phyloP scores from a whole-genome alignment of 1,140 invertebrate genomes.

The Rhopalosiphum maidis region DNA sequence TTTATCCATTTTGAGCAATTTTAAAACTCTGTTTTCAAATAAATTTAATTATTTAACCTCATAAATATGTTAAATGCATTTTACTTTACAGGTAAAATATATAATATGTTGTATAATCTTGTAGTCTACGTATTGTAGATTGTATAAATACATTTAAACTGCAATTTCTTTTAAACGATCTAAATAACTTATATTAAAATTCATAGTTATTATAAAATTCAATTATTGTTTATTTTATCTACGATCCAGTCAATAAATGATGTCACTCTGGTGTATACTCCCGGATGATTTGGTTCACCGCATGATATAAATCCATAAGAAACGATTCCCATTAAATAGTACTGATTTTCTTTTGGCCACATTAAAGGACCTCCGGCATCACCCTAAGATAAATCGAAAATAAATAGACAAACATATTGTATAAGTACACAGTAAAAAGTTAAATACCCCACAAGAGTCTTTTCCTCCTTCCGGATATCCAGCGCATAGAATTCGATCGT shows the following conservation, averaged over 20 bases:
- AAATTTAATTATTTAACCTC: not conserved
- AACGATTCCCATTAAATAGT: constrained; percentile 78
- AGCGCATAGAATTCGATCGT: constrained; percentile 53
- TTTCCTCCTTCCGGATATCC: constrained; percentile 22
- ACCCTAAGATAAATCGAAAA: constrained; percentile 65
- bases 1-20: not conserved
- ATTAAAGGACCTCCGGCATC: constrained; percentile 88
- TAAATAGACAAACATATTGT: not conserved
- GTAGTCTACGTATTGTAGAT: too few relatives aligned
- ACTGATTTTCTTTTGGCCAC: constrained; percentile 71
- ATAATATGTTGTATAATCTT: too few relatives aligned
- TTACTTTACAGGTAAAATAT: too few relatives aligned
- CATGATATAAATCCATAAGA: constrained; percentile 74
- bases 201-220: not conserved
- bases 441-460: constrained; percentile 44
- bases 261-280: constrained; percentile 81
- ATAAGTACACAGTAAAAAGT: not conserved
- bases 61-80: not conserved
- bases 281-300: constrained; percentile 74
- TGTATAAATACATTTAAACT: too few relatives aligned
- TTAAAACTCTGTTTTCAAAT: not conserved
- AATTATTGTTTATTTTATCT: constrained; percentile 61
- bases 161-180: not conserved
- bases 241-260: constrained; percentile 79
- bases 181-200: not conserved